Base-by-base conservation (phyloP, 1,140 invertebrate genomes). In the Lepidurus arcticus region DNA sequence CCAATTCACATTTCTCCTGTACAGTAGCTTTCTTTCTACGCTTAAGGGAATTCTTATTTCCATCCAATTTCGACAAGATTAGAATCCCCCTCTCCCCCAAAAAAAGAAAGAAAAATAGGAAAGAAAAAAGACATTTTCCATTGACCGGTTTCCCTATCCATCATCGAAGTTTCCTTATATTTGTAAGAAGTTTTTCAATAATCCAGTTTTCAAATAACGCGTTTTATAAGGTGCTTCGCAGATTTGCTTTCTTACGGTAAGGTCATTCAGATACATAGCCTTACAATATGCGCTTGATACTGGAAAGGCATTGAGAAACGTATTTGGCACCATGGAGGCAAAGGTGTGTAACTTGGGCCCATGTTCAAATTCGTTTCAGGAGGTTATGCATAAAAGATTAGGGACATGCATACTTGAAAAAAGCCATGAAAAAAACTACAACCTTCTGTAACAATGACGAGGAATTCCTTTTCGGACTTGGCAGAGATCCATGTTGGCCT, bases 51-150 rank as follows among this genome's bases (percentile, higher is more conserved):
- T 21, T 65, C 53, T 65, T 65, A 21, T 65, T 65, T 21, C 53
- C 53, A 65, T 65, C 53, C 53, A 65, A 65, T 65, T 65, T 65
- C 21, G 53, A 65, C 53, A 21, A 65, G 53, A 65, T 65, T 65
- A 65, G 53, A 65, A 65, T 65, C 53, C 16, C 21, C 16, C 53
- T 21, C 53, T 65, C 53, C 6, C 13, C 53, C n/a, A 65, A 65
- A 21, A 34, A 34, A 34, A 34, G 4, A 34, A 34, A 34, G 34
- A 34, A 34, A 34, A 34, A 34, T 0, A 34, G 34, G 34, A 34
- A 34, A 34, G 34, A 34, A 34, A 34, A 34, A 34, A 34, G 2
- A 34, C 21, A 4, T 21, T 65, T 65, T 65, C 53, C 16, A 65
- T 65, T 65, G 16, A 65, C 16, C 16, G 53, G 53, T 65, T 65